Evolutionary conservation across 2,888 invertebrate genomes (phyloP).

Genomic region (Oasisia sp.): DNA sequence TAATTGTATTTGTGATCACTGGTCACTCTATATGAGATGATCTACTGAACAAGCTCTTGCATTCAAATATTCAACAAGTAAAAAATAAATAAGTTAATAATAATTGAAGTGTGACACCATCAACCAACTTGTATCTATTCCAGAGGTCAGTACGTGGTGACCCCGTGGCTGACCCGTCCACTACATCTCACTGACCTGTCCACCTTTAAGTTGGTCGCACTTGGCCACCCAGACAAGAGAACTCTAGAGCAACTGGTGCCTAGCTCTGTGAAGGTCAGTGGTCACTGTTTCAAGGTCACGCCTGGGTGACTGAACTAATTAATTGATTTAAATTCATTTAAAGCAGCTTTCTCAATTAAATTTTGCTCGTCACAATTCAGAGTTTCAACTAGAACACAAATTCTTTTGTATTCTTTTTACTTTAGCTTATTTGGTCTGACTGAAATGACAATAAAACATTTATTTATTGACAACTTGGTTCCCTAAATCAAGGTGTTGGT

Average conservation of each 20-base stretch:
- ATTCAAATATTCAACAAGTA: neutral
- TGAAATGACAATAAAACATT: neutral
- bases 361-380: neutral
- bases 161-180: conserved; percentile 35
- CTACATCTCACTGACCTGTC: conserved; percentile 45
- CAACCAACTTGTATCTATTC: neutral
- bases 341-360: neutral
- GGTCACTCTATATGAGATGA: neutral
- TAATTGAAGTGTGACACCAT: neutral
- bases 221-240: conserved; percentile 53
- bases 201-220: conserved; percentile 51
- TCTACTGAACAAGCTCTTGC: neutral
- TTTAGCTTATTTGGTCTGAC: conserved; percentile 21
- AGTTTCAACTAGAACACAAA: conserved; percentile 17
- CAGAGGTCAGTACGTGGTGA: conserved; percentile 14
- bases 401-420: conserved; percentile 18
- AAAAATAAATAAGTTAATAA: neutral
- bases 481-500: no score
- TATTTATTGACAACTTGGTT: no score
- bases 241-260: conserved; percentile 52
- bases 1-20: neutral
- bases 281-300: neutral
- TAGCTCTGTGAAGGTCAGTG: conserved; percentile 33
- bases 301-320: no score
- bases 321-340: no score